Percentiles rank a stretch among this genome's conserved stretches.
Conservation (phyloP, 2,113 vertebrate species). For the Stictonetta naevosa region DNA sequence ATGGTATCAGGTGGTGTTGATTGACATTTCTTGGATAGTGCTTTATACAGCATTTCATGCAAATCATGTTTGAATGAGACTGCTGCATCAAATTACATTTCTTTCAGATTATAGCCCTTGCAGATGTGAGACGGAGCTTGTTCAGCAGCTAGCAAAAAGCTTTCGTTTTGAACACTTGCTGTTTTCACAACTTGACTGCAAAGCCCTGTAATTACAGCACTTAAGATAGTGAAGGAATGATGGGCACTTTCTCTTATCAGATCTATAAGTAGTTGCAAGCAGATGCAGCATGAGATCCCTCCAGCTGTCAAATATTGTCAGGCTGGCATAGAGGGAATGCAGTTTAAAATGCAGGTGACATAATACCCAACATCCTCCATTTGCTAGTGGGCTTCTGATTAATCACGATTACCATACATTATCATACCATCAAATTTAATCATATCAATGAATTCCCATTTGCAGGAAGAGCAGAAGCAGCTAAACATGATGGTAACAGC, state of each 20-base stretch:
- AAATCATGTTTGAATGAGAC: slow-evolving; percentile 82
- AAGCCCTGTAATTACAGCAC: slow-evolving; percentile 69
- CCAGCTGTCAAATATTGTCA: slow-evolving; percentile 84
- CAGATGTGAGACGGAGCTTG: slow-evolving; percentile 74
- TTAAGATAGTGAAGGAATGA: slow-evolving; percentile 56
- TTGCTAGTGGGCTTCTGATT: slow-evolving; percentile 92
- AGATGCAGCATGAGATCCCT: slow-evolving; percentile 70
- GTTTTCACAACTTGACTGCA: slow-evolving; percentile 70
- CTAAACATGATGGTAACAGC: slow-evolving; percentile 72
- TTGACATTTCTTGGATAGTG: slow-evolving; percentile 80
- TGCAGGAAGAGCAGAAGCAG: slow-evolving; percentile 76
- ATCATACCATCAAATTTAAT: slow-evolving; percentile 97
- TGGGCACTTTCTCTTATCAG: slow-evolving; percentile 72
- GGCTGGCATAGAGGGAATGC: slow-evolving; percentile 79
- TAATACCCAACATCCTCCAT: slow-evolving; percentile 85
- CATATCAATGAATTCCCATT: slow-evolving; percentile 86
- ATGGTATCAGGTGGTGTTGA: slow-evolving; percentile 86
- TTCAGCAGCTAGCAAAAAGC: slow-evolving; percentile 37
- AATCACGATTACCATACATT: slow-evolving; percentile 97
- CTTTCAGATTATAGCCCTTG: slow-evolving; percentile 72
- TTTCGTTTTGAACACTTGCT: slow-evolving; percentile 54
- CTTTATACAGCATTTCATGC: slow-evolving; percentile 87
- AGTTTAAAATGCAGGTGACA: slow-evolving; percentile 95
- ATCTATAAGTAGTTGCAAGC: slow-evolving; percentile 68
- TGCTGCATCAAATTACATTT: slow-evolving; percentile 84